A percentile compares a stretch with the other conserved stretches of the same genome.
Evolutionary conservation across 2,113 vertebrate genomes (phyloP).

Genomic region (Mastomys natalensis): DNA sequence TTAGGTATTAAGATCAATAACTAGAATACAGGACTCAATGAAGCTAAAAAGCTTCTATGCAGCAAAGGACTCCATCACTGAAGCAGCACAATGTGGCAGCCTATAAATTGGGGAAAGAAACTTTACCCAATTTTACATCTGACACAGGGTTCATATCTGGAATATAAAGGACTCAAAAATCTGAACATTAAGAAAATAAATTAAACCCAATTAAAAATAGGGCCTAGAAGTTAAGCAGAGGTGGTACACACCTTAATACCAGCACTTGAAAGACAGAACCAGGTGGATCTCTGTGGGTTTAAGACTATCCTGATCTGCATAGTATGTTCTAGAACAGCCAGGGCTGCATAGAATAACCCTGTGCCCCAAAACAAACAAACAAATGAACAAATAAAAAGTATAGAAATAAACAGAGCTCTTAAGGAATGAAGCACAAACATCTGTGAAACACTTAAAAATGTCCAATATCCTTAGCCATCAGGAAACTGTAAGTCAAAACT

Average conservation of each 20-base stretch:
- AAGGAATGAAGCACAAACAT: background rate
- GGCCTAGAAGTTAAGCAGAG: background rate
- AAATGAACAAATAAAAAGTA: background rate
- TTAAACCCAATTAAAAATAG: background rate
- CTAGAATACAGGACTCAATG: background rate
- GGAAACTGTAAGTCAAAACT: background rate
- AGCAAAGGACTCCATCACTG: background rate
- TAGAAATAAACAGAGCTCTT: too few relatives aligned
- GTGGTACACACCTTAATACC: background rate
- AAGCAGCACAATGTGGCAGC: background rate
- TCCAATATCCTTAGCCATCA: background rate
- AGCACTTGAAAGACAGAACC: background rate
- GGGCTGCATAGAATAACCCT: background rate
- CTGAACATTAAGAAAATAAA: background rate
- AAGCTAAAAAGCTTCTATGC: background rate
- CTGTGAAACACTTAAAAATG: background rate
- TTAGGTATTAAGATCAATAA: background rate
- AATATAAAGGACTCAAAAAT: background rate
- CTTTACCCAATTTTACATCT: background rate
- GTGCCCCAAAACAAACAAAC: background rate
- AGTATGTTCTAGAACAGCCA: background rate
- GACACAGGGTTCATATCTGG: background rate
- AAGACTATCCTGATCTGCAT: background rate
- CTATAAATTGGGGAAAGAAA: background rate
- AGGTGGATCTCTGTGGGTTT: background rate